Conservation (phyloP, 2,888 invertebrate genomes). For the Brachylomia viminalis region DNA sequence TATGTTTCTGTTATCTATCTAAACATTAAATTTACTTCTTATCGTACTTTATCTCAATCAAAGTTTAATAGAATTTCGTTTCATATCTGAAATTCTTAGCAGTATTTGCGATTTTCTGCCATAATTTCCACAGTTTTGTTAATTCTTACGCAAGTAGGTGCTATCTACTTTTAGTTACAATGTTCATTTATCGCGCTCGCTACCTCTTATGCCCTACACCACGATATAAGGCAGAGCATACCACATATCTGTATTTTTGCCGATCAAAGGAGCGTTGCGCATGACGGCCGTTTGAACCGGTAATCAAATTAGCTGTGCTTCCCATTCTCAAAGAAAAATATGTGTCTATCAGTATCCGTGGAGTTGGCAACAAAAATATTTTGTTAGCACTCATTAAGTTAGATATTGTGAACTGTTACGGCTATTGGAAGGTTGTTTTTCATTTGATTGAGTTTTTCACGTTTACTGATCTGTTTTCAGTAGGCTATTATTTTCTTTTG, state of each 20-base stretch:
- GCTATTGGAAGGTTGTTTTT: neutral
- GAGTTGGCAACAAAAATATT: constrained; percentile 60
- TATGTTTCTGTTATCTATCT: neutral
- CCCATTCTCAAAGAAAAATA: constrained; percentile 89
- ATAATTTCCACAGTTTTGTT: too few species aligned
- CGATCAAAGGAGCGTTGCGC: constrained; percentile 88
- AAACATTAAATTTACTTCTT: neutral
- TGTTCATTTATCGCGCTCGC: constrained; percentile 48
- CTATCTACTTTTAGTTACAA: neutral
- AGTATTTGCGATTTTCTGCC: neutral
- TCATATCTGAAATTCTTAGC: neutral
- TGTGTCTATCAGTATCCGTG: constrained; percentile 86
- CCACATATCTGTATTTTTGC: constrained; percentile 90
- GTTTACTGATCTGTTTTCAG: neutral
- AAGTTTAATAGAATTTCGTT: neutral
- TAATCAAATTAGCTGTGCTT: constrained; percentile 90
- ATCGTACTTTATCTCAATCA: neutral
- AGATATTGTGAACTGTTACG: constrained; percentile 27
- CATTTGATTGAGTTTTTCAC: constrained; percentile 3
- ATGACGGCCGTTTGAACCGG: constrained; percentile 90
- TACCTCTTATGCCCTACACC: constrained; percentile 54
- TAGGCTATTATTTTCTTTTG: too few species aligned
- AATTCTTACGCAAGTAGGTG: too few species aligned
- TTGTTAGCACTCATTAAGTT: constrained; percentile 51
- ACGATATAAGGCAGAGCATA: constrained; percentile 77